These are phyloP conservation scores for Sclerodermus sp. DNA, from an alignment of 2,888 invertebrate species.

Conservation along the genomic window DNA sequence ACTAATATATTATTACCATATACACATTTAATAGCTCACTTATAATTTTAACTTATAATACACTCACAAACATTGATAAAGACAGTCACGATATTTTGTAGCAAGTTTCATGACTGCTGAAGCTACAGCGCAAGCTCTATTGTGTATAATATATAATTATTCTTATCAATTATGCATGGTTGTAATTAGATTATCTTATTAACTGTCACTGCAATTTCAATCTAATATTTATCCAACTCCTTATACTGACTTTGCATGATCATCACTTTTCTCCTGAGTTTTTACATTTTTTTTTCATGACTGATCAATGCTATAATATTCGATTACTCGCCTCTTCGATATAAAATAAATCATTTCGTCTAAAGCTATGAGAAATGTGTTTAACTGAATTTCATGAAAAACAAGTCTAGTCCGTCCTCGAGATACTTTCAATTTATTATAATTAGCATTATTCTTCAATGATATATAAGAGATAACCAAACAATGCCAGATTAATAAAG, in stretches of 20 bases:
- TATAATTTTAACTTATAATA: constrained; percentile 55
- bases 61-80: constrained; percentile 58
- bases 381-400: too few species aligned
- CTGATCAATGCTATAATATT: too few species aligned
- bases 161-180: constrained; percentile 25
- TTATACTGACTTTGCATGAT: constrained; percentile 29
- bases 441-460: not conserved
- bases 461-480: constrained; percentile 26
- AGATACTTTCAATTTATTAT: too few species aligned
- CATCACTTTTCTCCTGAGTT: constrained; percentile 12
- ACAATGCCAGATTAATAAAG: constrained; percentile 32
- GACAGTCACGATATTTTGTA: constrained; percentile 54
- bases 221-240: constrained; percentile 8
- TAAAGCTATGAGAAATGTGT: too few species aligned
- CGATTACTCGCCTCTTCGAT: too few species aligned
- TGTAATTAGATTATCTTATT: constrained; percentile 24
- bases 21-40: constrained; percentile 58
- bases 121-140: constrained; percentile 56
- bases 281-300: too few species aligned
- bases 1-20: constrained; percentile 57
- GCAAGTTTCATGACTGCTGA: constrained; percentile 50
- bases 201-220: constrained; percentile 19
- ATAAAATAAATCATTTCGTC: too few species aligned
- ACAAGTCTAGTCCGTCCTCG: too few species aligned
- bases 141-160: constrained; percentile 48